phyloP scores from a whole-genome alignment of 2,888 invertebrate species.

The Hirudinaria manillensis region DNA sequence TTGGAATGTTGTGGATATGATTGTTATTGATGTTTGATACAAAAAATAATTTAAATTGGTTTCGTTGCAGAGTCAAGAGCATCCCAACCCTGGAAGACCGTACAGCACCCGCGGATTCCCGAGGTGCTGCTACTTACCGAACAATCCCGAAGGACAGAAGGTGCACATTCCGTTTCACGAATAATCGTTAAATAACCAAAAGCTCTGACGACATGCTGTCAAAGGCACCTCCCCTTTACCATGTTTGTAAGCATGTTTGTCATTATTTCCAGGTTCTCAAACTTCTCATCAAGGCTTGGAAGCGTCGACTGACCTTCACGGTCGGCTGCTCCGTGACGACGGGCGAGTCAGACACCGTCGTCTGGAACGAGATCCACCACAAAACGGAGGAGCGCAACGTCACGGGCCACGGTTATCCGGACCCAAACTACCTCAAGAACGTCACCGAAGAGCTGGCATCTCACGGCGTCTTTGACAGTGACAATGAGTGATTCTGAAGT shows the following conservation, averaged over 20 bases:
- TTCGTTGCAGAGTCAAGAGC: slow-evolving; percentile 46
- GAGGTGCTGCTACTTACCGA: slow-evolving; percentile 66
- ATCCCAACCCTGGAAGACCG: slow-evolving; percentile 49
- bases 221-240: not conserved
- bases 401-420: slow-evolving; percentile 62
- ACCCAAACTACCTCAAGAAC: slow-evolving; percentile 68
- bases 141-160: slow-evolving; percentile 71
- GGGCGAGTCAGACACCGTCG: slow-evolving; percentile 80
- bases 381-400: slow-evolving; percentile 65
- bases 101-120: slow-evolving; percentile 60
- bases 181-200: not conserved
- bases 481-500: slow-evolving; percentile 19
- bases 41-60: not conserved
- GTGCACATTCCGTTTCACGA: not conserved
- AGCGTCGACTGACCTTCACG: slow-evolving; percentile 55
- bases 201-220: not conserved
- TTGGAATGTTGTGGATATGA: not conserved
- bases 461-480: slow-evolving; percentile 51
- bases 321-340: slow-evolving; percentile 81
- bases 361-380: slow-evolving; percentile 84
- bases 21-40: not conserved
- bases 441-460: slow-evolving; percentile 57
- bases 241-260: not conserved
- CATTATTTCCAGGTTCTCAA: slow-evolving; percentile 46
- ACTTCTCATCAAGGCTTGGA: slow-evolving; percentile 38